phyloP scores from a whole-genome alignment of 2,797 vertebrate genomes.

The Lerista edwardsae region DNA sequence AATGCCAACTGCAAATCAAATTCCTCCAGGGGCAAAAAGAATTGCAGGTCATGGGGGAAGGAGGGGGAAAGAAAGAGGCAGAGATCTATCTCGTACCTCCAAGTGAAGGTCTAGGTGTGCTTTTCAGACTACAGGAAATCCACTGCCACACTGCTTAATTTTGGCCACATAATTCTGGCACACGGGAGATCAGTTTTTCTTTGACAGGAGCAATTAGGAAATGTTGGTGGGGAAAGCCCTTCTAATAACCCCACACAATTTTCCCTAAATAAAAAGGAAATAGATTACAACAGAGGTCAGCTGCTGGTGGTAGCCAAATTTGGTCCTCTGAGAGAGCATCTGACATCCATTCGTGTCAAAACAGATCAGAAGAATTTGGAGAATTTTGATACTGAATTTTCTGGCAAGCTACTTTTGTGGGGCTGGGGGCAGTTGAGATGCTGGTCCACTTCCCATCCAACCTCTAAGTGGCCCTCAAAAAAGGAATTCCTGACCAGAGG shows the following conservation, averaged over 20 bases:
- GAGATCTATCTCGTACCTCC: neutral
- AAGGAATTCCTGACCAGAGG: no score
- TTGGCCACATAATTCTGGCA: neutral
- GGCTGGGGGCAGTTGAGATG: neutral
- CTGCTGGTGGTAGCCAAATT: neutral
- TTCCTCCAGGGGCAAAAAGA: neutral
- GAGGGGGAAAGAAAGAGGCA: neutral
- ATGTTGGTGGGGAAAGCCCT: neutral
- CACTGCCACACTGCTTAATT: no score
- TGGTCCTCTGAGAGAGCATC: neutral
- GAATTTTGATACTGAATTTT: neutral
- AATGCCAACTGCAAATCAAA: conserved; percentile 4
- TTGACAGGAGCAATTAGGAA: neutral
- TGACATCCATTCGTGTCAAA: neutral
- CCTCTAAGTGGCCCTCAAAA: no score
- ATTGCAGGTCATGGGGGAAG: neutral
- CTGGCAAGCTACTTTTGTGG: neutral
- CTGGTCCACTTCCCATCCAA: neutral
- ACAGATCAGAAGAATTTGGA: neutral
- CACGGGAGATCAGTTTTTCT: neutral
- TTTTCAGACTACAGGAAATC: no score
- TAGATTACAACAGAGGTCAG: neutral
- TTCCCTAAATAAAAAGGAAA: neutral
- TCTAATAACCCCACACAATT: neutral
- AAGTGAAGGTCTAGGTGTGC: no score